Evolutionary conservation across 2,888 invertebrate species (phyloP).

Genomic region (Poecilobothrus nobilitatus): DNA sequence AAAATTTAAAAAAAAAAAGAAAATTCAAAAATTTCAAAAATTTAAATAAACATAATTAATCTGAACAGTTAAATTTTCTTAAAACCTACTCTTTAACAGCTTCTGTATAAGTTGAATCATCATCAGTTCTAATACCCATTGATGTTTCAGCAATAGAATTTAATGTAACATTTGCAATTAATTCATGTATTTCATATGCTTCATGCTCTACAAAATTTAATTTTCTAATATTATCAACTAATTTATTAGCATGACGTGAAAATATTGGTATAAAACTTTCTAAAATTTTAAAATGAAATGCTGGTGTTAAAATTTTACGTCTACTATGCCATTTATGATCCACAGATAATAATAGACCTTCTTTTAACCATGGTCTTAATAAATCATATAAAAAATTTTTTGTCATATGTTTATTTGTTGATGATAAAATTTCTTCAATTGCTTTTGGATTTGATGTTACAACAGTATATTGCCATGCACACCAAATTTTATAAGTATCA

Average conservation of each 20-base stretch:
- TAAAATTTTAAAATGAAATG: constrained; percentile 70
- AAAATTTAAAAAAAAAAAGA: constrained; percentile 20
- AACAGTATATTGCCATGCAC: constrained; percentile 26
- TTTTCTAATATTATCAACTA: constrained; percentile 48
- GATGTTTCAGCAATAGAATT: constrained; percentile 54
- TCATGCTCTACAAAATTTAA: constrained; percentile 18
- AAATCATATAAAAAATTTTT: constrained; percentile 34
- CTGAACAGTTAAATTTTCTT: no score
- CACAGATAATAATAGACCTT: constrained; percentile 34
- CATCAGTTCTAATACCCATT: constrained; percentile 37
- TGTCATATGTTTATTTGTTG: constrained; percentile 31
- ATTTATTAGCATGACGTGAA: constrained; percentile 52
- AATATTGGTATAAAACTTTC: constrained; percentile 64
- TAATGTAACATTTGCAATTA: constrained; percentile 51
- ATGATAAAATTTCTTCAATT: constrained; percentile 31
- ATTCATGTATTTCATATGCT: constrained; percentile 53
- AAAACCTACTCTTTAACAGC: constrained; percentile 56
- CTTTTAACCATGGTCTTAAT: constrained; percentile 36
- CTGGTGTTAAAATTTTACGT: constrained; percentile 64
- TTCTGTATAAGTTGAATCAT: constrained; percentile 55
- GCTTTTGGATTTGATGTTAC: constrained; percentile 32
- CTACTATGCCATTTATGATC: constrained; percentile 54
- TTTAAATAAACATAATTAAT: not conserved
- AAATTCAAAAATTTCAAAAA: not conserved
- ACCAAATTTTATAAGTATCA: constrained; percentile 29